These are phyloP conservation scores for Drosophila flavopinicola DNA, from an alignment of 2,888 invertebrate species.

Conservation along the genomic window DNA sequence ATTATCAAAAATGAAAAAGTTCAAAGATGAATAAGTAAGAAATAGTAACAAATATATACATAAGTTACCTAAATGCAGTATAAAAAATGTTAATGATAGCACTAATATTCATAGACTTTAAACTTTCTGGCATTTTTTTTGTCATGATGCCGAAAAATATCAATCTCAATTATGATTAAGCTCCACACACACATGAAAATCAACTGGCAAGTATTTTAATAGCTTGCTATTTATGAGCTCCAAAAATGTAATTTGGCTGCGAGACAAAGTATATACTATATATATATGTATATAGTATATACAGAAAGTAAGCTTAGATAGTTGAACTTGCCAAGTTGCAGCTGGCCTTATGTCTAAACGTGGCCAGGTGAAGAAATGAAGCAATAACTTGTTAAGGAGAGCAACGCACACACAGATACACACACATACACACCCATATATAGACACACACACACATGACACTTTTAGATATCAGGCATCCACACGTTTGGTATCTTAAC, in stretches of 20 bases:
- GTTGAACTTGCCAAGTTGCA: constrained; percentile 35
- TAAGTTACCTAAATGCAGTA: too few relatives aligned
- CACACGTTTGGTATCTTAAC: constrained; percentile 78
- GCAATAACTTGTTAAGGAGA: constrained; percentile 70
- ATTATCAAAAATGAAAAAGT: too few relatives aligned
- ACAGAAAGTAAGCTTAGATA: constrained; percentile 32
- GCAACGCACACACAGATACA: constrained; percentile 21
- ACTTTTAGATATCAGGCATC: constrained; percentile 70
- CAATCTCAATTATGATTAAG: constrained; percentile 66
- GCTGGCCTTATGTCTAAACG: not conserved
- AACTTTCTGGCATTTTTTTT: too few relatives aligned
- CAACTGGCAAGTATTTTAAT: constrained; percentile 62
- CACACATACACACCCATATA: constrained; percentile 5
- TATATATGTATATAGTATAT: constrained; percentile 12
- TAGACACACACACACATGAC: constrained; percentile 50
- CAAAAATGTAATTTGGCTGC: constrained; percentile 68
- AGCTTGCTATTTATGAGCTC: constrained; percentile 49
- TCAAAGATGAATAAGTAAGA: too few relatives aligned
- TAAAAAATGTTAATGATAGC: too few relatives aligned
- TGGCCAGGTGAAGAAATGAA: constrained; percentile 65
- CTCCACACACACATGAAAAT: constrained; percentile 46
- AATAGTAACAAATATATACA: too few relatives aligned
- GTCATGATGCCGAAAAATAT: constrained; percentile 43
- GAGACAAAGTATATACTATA: constrained; percentile 27
- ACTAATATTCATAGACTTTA: too few relatives aligned